Percentiles rank a stretch among this genome's conserved stretches.
These are phyloP conservation scores for Spermophilus dauricus DNA, from an alignment of 2,113 vertebrate species.

Conservation along the genomic window DNA sequence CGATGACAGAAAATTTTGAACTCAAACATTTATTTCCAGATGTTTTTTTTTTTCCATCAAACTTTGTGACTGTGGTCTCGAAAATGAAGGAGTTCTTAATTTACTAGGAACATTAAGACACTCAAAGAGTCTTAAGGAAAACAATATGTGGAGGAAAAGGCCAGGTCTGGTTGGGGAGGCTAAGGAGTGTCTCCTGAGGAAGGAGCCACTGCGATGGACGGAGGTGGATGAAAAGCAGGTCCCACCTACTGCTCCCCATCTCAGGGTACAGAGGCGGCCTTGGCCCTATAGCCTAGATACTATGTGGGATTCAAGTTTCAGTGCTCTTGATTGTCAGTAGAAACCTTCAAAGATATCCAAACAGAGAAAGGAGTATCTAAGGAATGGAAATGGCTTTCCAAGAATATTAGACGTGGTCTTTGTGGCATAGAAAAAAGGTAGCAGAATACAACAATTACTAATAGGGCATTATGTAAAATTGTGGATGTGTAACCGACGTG, in stretches of 20 bases:
- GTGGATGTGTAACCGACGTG: too few species aligned
- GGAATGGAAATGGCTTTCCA: background rate
- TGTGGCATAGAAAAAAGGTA: background rate
- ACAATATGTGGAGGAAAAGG: background rate
- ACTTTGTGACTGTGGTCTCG: background rate
- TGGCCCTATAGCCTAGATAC: background rate
- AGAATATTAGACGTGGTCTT: conserved; percentile 46
- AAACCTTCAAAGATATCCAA: conserved; percentile 35
- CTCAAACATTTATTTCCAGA: background rate
- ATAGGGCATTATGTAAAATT: too few species aligned
- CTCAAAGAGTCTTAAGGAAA: background rate
- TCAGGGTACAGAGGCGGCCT: background rate
- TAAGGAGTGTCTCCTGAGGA: background rate
- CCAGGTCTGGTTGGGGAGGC: background rate
- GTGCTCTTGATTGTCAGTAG: background rate
- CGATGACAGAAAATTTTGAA: background rate
- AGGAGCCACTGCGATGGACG: background rate
- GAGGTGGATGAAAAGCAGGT: background rate
- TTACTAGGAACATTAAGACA: background rate
- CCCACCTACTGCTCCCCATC: accelerated
- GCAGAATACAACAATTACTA: too few species aligned
- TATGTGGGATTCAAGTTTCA: background rate
- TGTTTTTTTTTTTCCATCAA: background rate
- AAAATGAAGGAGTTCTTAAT: conserved; percentile 2
- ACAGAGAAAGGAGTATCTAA: background rate